Evolutionary conservation across 2,888 invertebrate genomes (phyloP), one percentile per base, ranked within the genome.

Genomic region (Chloromyia formosa): DNA sequence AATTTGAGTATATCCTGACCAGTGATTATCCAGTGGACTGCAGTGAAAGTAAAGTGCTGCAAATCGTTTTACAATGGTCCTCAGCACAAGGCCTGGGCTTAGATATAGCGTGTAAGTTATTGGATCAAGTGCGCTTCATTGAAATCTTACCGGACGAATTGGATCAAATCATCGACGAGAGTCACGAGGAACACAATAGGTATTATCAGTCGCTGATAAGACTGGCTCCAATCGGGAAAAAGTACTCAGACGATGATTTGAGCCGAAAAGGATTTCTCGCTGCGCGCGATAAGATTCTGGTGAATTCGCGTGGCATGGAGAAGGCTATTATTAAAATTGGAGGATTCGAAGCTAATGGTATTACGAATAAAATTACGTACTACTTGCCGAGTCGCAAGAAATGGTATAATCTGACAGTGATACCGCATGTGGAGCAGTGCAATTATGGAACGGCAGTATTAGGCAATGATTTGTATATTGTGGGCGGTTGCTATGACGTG

Each of bases 371-470:
- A 82, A 89, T 92, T 23, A 90, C 90, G 54, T 92, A 90, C 81
- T 89, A 88, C 78, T 86, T 91, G 75, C 87, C 88, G 0, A 87
- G 87, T 62, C 85, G 86, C 74, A 86, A 88, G 9, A 88, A 88
- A 80, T 91, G 92, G 90, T 87, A 89, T 78, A 87, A 88, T 78
- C 82, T 92, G 35, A 91, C 92, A 1, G 87, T 88, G 54, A 92
- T 92, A 79, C 92, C 92, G 0, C 91, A 92, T 80, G 89, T 92
- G 5, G 91, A 92, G 79, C 92, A 92, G 81, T 91, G 91, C 81
- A 91, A 92, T 82, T 92, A 90, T 83, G 92, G 92, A 1, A 89
- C 90, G 7, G 89, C 90, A 7, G 91, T 92, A 0, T 84, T 90
- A 10, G 88, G 90, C 77, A 92, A 92, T 80, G 88, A 90, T 79